Evolutionary conservation across 2,888 invertebrate genomes (phyloP), one percentile per base, ranked within the genome.

Genomic region (Molanna angustata): DNA sequence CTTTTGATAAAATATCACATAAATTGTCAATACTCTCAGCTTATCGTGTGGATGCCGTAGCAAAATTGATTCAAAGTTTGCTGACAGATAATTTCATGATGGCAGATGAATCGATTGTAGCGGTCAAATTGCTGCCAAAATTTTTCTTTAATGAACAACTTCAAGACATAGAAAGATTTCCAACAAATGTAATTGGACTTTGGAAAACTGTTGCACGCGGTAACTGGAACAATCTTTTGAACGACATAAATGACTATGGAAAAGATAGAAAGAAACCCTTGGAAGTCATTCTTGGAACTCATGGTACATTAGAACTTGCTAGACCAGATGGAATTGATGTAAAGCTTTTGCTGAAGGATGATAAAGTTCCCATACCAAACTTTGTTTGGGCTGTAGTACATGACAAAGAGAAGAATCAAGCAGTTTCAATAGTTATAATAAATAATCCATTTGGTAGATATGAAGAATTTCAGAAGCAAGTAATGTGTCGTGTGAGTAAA

Each of bases 391-490:
- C 56, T 4, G 31, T 55, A n/a, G 47, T 58, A 7, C 39, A 42
- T 19, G 54, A 60, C 7, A 51, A 46, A 18, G 33, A 42, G 4
- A 48, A 46, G 13, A 33, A 52, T 2, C 40, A 55, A 33, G 56
- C 51, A 2, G 54, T 56, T 3, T 57, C 56, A 1, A 27, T 60
- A 2, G 32, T 60, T 3, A 56, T 52, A 3, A 31, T 60, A 18
- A 60, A 60, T 19, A 55, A 60, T 52, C 60, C 60, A n/a, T 60
- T 56, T 22, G 22, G 45, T 11, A 16, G 35, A 16, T 9, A 27
- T 3, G 43, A 52, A 13, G 42, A 59, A 4, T 21, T 56, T 7
- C 54, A 51, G 20, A 50, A 41, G 14, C 16, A 53, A 32, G 37
- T 49, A n/a, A 58, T 56, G 13, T 57, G 60, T 21, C n/a, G n/a